Percentiles rank a stretch among this genome's conserved stretches.
Evolutionary conservation across 2,113 vertebrate species (phyloP).

Genomic region (Ictalurus punctatus): DNA sequence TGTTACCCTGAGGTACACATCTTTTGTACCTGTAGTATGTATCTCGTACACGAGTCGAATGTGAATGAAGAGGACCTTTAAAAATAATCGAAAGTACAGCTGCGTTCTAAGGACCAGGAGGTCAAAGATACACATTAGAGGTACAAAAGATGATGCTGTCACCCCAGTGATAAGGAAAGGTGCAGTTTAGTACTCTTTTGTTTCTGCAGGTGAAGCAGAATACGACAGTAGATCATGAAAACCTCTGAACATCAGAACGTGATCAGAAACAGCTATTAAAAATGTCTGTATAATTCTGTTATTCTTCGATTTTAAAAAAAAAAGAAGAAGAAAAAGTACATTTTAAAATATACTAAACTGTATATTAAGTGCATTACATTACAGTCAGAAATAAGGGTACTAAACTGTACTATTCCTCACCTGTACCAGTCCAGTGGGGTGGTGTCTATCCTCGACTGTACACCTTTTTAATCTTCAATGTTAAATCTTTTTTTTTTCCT

Average conservation of each 20-base stretch:
- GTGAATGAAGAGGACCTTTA: neutral
- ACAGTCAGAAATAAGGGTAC: neutral
- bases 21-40: neutral
- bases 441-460: neutral
- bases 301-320: neutral
- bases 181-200: neutral
- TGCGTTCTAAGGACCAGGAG: neutral
- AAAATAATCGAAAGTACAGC: neutral
- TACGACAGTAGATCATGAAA: neutral
- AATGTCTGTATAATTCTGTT: neutral
- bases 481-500: neutral
- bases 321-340: neutral
- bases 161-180: neutral
- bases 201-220: neutral
- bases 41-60: neutral
- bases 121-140: neutral
- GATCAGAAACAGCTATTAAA: neutral
- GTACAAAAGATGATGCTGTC: neutral
- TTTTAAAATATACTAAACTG: neutral
- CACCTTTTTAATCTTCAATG: neutral
- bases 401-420: neutral
- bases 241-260: neutral
- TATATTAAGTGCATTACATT: neutral
- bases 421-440: neutral
- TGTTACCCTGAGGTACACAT: neutral